Evolutionary conservation across 2,797 vertebrate species (phyloP).

Genomic region (Danio albolineatus): DNA sequence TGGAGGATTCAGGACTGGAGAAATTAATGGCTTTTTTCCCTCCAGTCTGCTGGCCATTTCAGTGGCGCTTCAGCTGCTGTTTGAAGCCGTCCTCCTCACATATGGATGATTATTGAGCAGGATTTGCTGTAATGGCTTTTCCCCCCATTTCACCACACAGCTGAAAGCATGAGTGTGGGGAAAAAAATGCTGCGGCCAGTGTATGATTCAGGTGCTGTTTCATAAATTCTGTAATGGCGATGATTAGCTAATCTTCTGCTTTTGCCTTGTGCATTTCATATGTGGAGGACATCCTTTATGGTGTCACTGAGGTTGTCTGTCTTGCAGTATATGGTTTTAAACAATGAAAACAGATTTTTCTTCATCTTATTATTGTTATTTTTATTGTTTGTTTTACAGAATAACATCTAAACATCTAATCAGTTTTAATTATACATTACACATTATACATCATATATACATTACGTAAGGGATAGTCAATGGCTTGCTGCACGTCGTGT

Average conservation of each 20-base stretch:
- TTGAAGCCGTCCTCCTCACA: slow-evolving; percentile 22
- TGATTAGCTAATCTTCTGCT: slow-evolving; percentile 28
- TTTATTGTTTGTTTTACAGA: too few relatives aligned
- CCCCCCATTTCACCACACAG: slow-evolving; percentile 9
- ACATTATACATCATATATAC: too few relatives aligned
- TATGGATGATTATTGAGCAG: slow-evolving; percentile 40
- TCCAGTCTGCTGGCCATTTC: slow-evolving; percentile 26
- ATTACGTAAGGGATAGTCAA: too few relatives aligned
- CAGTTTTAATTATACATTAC: too few relatives aligned
- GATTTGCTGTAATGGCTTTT: slow-evolving; percentile 26
- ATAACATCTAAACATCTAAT: too few relatives aligned
- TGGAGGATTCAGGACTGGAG: slow-evolving; percentile 38
- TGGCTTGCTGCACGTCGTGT: too few relatives aligned
- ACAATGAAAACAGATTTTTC: neutral
- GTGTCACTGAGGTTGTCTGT: neutral
- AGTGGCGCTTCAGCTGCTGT: slow-evolving; percentile 25
- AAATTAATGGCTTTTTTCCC: slow-evolving; percentile 30
- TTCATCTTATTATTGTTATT: too few relatives aligned
- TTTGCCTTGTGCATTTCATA: slow-evolving; percentile 4
- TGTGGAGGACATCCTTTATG: slow-evolving; percentile 2
- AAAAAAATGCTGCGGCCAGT: neutral
- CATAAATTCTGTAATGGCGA: slow-evolving; percentile 29
- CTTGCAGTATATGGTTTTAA: neutral
- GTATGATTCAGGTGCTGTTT: neutral
- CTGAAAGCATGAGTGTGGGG: slow-evolving; percentile 13